phyloP scores from a whole-genome alignment of 2,797 vertebrate species.

The Siniperca undulata region DNA sequence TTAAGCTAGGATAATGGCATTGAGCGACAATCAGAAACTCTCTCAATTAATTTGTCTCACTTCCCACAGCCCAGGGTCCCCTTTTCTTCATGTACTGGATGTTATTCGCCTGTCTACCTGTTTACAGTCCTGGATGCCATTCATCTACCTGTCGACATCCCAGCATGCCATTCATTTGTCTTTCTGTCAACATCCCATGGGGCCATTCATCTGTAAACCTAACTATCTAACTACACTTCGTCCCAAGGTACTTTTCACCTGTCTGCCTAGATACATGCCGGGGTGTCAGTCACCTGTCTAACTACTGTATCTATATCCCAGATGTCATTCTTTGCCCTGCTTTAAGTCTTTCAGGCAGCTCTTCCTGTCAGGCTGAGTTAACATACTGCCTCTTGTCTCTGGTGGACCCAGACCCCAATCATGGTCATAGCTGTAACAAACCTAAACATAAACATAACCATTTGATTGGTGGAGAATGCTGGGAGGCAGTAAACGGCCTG shows the following conservation, averaged over 20 bases:
- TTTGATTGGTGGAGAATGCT: neutral
- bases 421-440: neutral
- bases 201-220: conserved; percentile 52
- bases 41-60: conserved; percentile 20
- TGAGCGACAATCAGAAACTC: conserved; percentile 27
- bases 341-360: conserved; percentile 28
- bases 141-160: conserved; percentile 59
- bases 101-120: conserved; percentile 26
- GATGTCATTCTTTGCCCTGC: conserved; percentile 30
- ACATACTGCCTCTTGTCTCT: conserved; percentile 9
- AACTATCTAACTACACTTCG: conserved; percentile 53
- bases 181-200: conserved; percentile 49
- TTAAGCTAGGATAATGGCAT: conserved; percentile 13
- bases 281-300: conserved; percentile 58
- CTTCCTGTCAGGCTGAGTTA: conserved; percentile 29
- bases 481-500: conserved; percentile 13
- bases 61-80: conserved; percentile 12
- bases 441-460: neutral
- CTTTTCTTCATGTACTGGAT: conserved; percentile 13
- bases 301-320: conserved; percentile 32
- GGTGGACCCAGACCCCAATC: conserved; percentile 2
- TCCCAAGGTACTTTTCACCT: conserved; percentile 44
- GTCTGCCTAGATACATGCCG: conserved; percentile 42
- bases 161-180: conserved; percentile 55
- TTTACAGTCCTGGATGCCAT: conserved; percentile 34